Evolutionary conservation across 2,888 invertebrate genomes (phyloP).

Genomic region (Agapostemon virescens): DNA sequence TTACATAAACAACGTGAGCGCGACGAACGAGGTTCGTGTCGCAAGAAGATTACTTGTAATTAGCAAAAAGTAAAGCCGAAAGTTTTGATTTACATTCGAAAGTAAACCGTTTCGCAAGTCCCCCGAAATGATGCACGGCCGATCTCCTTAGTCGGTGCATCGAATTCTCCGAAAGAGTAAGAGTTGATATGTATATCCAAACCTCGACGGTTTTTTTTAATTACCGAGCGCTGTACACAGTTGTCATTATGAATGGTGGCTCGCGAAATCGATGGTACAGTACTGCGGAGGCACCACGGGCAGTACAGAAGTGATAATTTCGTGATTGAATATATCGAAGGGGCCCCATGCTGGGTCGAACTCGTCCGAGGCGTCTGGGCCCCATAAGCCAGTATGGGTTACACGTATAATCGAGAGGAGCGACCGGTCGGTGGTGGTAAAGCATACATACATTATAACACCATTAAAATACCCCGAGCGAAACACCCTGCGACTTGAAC

Average conservation of each 20-base stretch:
- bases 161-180: background rate
- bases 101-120: background rate
- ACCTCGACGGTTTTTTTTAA: slow-evolving; percentile 2
- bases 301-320: slow-evolving; percentile 80
- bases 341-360: slow-evolving; percentile 77
- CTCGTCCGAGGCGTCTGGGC: slow-evolving; percentile 73
- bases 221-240: slow-evolving; percentile 13
- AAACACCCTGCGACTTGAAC: slow-evolving; percentile 71
- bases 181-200: background rate
- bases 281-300: slow-evolving; percentile 53
- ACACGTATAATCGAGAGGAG: slow-evolving; percentile 60
- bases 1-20: background rate
- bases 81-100: background rate
- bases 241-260: slow-evolving; percentile 35
- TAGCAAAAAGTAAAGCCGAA: background rate
- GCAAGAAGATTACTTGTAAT: background rate
- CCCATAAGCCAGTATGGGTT: slow-evolving; percentile 59
- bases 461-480: slow-evolving; percentile 77
- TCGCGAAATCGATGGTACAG: slow-evolving; percentile 45
- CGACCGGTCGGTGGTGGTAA: slow-evolving; percentile 70
- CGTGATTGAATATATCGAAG: slow-evolving; percentile 80
- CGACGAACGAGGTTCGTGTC: background rate
- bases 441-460: slow-evolving; percentile 80
- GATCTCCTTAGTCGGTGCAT: background rate
- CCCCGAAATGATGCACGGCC: background rate